Evolutionary conservation across 2,113 vertebrate genomes (phyloP).

Genomic region (Lucifuga dentata): DNA sequence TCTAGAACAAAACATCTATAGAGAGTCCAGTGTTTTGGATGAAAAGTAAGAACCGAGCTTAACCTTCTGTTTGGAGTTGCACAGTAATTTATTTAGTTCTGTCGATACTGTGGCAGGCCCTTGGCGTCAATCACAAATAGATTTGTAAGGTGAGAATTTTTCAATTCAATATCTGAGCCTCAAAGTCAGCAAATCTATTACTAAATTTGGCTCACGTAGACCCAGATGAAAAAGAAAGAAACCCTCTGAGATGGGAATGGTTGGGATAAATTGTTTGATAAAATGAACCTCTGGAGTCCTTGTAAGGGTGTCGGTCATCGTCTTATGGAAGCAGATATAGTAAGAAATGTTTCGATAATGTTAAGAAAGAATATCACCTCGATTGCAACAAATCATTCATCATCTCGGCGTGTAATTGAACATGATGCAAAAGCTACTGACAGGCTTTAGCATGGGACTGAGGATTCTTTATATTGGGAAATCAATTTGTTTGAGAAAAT

Average conservation of each 20-base stretch:
- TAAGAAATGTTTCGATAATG: no score
- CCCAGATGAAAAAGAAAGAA: constrained; percentile 27
- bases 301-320: no score
- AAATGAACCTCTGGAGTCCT: constrained; percentile 10
- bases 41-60: background rate
- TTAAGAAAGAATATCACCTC: no score
- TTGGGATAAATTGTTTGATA: constrained; percentile 11
- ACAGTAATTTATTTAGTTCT: constrained; percentile 24
- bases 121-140: constrained; percentile 27
- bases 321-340: no score
- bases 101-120: constrained; percentile 38
- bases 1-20: background rate
- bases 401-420: no score
- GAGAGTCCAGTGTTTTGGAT: background rate
- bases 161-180: constrained; percentile 33
- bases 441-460: background rate
- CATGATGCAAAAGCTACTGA: constrained; percentile 6
- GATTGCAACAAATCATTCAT: no score
- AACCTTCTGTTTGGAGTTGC: background rate
- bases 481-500: constrained; percentile 18
- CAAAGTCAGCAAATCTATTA: constrained; percentile 27
- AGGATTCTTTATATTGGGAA: constrained; percentile 7
- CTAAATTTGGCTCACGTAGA: constrained; percentile 32
- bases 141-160: constrained; percentile 34
- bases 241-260: background rate